phyloP scores from a whole-genome alignment of 2,797 vertebrate species.

The Carcharodon carcharias region DNA sequence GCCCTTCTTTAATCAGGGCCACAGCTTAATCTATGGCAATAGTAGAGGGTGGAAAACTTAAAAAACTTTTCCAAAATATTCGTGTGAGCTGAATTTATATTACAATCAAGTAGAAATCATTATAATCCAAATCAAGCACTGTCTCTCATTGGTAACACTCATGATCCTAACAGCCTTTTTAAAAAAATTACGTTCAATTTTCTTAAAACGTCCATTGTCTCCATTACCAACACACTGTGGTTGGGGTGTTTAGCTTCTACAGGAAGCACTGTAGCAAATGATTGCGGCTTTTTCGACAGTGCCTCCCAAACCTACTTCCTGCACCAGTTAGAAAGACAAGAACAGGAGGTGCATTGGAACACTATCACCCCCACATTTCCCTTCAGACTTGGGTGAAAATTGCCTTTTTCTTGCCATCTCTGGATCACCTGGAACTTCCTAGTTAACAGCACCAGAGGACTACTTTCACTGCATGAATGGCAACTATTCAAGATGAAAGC shows the following conservation, averaged over 20 bases:
- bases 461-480: background rate
- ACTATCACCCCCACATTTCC: too few relatives aligned
- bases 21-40: background rate
- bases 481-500: background rate
- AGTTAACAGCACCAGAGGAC: background rate
- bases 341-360: too few relatives aligned
- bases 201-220: background rate
- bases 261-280: background rate
- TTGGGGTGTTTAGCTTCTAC: background rate
- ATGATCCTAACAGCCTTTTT: too few relatives aligned
- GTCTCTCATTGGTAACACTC: background rate
- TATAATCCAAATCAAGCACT: background rate
- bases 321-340: too few relatives aligned
- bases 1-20: background rate
- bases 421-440: too few relatives aligned
- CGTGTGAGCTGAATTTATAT: background rate
- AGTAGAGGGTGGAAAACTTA: background rate
- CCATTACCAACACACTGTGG: background rate
- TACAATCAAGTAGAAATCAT: background rate
- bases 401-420: too few relatives aligned
- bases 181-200: background rate
- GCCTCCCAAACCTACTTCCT: background rate
- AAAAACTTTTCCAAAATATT: background rate
- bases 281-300: background rate
- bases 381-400: too few relatives aligned